Evolutionary conservation across 2,797 vertebrate species (phyloP).

Genomic region (Oryzias sinensis): DNA sequence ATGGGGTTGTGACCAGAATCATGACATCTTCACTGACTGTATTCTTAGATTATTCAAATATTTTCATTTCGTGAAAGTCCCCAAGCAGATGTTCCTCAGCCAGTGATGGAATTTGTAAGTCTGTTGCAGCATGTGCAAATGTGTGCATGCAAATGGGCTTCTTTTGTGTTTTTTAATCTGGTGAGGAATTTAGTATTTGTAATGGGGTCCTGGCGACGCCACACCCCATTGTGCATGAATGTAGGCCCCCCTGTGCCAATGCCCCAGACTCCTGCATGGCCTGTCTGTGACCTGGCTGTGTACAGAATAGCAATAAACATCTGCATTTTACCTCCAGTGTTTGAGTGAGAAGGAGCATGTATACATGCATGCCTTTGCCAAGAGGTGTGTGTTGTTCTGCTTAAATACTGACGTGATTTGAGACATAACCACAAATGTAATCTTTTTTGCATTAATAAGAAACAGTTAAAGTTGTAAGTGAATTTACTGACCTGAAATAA

Average conservation of each 20-base stretch:
- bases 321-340: conserved; percentile 39
- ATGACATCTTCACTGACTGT: too few species aligned
- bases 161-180: conserved; percentile 63
- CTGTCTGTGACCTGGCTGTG: conserved; percentile 69
- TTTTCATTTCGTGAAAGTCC: neutral
- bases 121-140: conserved; percentile 26
- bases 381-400: conserved; percentile 44
- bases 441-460: too few species aligned
- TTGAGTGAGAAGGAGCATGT: conserved; percentile 1
- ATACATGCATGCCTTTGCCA: conserved; percentile 31
- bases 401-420: conserved; percentile 49
- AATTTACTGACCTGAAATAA: neutral
- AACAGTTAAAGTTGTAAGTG: neutral
- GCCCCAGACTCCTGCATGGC: conserved; percentile 46
- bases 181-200: conserved; percentile 59
- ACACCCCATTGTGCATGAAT: conserved; percentile 18
- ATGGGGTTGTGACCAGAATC: too few species aligned
- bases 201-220: conserved; percentile 49
- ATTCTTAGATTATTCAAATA: too few species aligned
- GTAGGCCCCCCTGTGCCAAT: conserved; percentile 5
- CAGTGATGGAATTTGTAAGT: conserved; percentile 55
- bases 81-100: conserved; percentile 58
- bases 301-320: conserved; percentile 81
- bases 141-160: conserved; percentile 47
- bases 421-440: conserved; percentile 6